Percentiles rank a stretch among this genome's conserved stretches.
Evolutionary conservation across 2,888 invertebrate species (phyloP).

Genomic region (Drosophila nr. medialis): DNA sequence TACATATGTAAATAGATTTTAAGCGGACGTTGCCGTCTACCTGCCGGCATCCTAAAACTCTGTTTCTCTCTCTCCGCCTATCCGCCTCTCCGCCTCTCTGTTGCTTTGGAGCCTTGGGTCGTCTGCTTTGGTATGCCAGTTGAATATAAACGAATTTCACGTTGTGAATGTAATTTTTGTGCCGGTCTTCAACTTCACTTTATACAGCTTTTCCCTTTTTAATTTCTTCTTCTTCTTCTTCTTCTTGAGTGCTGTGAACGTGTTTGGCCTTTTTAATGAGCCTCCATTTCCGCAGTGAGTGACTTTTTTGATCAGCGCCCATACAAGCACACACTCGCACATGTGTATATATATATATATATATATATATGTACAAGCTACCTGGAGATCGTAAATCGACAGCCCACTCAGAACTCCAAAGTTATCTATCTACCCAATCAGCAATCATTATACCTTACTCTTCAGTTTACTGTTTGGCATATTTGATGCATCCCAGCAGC

Average conservation of each 20-base stretch:
- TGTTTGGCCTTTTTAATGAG: constrained; percentile 65
- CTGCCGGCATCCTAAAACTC: constrained; percentile 30
- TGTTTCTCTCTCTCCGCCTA: background rate
- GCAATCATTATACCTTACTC: background rate
- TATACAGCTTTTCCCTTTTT: constrained; percentile 68
- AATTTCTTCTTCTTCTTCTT: constrained; percentile 30
- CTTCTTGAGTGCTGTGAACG: constrained; percentile 34
- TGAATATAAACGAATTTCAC: constrained; percentile 65
- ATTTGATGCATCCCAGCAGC: background rate
- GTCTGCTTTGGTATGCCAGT: constrained; percentile 50
- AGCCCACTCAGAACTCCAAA: constrained; percentile 13
- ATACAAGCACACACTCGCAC: constrained; percentile 13
- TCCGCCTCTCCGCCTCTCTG: background rate
- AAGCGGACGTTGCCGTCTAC: constrained; percentile 30
- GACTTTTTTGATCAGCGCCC: constrained; percentile 33
- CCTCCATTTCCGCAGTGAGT: constrained; percentile 62
- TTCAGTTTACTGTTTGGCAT: background rate
- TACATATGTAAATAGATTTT: constrained; percentile 37
- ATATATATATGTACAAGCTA: background rate
- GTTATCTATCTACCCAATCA: background rate
- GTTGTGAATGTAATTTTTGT: constrained; percentile 54
- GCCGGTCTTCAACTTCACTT: constrained; percentile 37
- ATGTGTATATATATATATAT: background rate
- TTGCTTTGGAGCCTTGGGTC: constrained; percentile 26
- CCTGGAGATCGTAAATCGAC: constrained; percentile 16